A percentile compares a stretch with the other conserved stretches of the same genome.
phyloP scores from a whole-genome alignment of 1,140 invertebrate genomes.

The Muscidifurax raptorellus region DNA sequence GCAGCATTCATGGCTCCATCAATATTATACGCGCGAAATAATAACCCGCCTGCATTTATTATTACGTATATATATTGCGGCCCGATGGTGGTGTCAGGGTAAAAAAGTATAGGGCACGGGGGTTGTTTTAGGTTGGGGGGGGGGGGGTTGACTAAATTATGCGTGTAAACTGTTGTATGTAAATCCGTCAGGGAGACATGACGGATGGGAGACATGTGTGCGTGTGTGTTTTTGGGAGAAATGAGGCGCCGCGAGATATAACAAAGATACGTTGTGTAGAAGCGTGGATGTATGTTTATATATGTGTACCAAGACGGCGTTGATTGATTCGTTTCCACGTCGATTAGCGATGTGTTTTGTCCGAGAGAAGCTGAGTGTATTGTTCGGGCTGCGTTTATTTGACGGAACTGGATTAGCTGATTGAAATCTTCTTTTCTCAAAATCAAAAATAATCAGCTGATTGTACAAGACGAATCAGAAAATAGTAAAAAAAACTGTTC shows the following conservation, averaged over 20 bases:
- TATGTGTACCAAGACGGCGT: background rate
- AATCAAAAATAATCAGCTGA: too few relatives aligned
- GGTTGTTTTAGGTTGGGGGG: slow-evolving; percentile 6
- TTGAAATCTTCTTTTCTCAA: too few relatives aligned
- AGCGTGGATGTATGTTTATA: background rate
- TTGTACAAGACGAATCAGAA: too few relatives aligned
- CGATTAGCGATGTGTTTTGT: background rate
- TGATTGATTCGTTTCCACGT: background rate
- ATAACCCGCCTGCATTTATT: slow-evolving; percentile 74
- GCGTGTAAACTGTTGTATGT: slow-evolving; percentile 70
- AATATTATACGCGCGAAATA: slow-evolving; percentile 76
- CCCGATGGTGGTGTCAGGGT: background rate
- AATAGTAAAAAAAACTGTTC: background rate
- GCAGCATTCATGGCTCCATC: slow-evolving; percentile 73
- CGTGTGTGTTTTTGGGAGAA: background rate
- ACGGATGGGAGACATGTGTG: slow-evolving; percentile 53
- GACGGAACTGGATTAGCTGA: too few relatives aligned
- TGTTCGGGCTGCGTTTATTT: too few relatives aligned
- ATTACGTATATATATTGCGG: slow-evolving; percentile 60
- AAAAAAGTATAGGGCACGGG: slow-evolving; percentile 8
- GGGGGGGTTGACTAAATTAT: slow-evolving; percentile 66
- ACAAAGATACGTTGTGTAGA: background rate
- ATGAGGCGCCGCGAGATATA: background rate
- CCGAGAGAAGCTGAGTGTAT: too few relatives aligned
- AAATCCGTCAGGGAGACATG: slow-evolving; percentile 65